Conservation (phyloP, 2,888 invertebrate genomes). For the Synanthedon andrenaeformis region DNA sequence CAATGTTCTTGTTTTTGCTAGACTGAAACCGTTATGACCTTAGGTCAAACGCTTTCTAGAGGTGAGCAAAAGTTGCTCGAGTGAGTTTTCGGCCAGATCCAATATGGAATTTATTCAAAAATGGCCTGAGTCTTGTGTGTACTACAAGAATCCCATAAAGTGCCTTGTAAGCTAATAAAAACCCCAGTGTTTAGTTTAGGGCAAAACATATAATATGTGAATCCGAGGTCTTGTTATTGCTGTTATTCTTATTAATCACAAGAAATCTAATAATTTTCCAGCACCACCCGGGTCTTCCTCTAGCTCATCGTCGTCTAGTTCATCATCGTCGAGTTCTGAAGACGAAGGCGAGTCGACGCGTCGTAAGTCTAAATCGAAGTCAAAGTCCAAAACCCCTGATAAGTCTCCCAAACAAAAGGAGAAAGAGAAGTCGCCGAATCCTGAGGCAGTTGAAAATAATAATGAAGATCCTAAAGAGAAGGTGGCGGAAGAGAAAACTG, state of each 20-base stretch:
- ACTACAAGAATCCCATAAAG: too few relatives aligned
- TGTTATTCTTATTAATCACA: too few relatives aligned
- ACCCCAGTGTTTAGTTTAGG: too few relatives aligned
- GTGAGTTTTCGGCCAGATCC: too few relatives aligned
- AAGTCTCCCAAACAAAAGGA: slow-evolving; percentile 46
- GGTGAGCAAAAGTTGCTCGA: too few relatives aligned
- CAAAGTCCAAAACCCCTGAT: slow-evolving; percentile 44
- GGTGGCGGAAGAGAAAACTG: slow-evolving; percentile 61
- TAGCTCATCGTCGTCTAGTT: slow-evolving; percentile 63
- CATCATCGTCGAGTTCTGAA: slow-evolving; percentile 64
- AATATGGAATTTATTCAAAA: too few relatives aligned
- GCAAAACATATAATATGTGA: too few relatives aligned
- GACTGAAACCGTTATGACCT: neutral
- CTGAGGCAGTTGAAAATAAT: slow-evolving; percentile 28
- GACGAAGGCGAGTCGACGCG: slow-evolving; percentile 53
- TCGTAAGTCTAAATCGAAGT: slow-evolving; percentile 54
- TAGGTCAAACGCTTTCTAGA: too few relatives aligned
- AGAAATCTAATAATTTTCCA: slow-evolving; percentile 9
- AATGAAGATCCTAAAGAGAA: slow-evolving; percentile 35
- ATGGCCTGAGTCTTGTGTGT: too few relatives aligned
- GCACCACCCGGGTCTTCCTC: slow-evolving; percentile 65
- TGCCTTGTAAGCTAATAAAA: too few relatives aligned
- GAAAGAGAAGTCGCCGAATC: slow-evolving; percentile 40
- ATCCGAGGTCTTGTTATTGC: too few relatives aligned
- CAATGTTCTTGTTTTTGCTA: neutral